phyloP scores from a whole-genome alignment of 37 sponge, comb jelly and placozoan genomes.

The Corticium candelabrum region DNA sequence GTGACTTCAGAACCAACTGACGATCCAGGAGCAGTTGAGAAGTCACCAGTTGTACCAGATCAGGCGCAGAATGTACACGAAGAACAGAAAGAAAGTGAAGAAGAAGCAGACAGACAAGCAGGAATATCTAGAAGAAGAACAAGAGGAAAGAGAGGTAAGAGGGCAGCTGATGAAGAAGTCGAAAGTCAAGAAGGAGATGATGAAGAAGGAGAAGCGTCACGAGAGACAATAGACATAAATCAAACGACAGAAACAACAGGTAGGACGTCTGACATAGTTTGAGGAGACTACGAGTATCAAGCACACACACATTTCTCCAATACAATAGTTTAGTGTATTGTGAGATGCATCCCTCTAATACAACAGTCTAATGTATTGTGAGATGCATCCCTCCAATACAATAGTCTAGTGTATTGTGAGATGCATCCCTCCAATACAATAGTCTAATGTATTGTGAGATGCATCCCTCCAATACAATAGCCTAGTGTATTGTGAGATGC shows the following conservation, averaged over 20 bases:
- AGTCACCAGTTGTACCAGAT: background rate
- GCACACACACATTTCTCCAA: background rate
- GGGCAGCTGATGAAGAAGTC: slow-evolving; percentile 5
- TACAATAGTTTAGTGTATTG: background rate
- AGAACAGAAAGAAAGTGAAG: slow-evolving; percentile 9
- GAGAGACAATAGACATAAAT: slow-evolving; percentile 11
- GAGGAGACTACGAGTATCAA: background rate
- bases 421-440: no score
- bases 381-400: no score
- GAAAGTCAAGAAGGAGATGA: slow-evolving; percentile 8
- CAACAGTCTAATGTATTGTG: no score
- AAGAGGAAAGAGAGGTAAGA: background rate
- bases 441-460: no score
- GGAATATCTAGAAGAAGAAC: background rate
- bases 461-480: no score
- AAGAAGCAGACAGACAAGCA: background rate
- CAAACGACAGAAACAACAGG: background rate
- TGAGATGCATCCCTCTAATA: no score
- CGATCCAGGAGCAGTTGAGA: slow-evolving; percentile 3
- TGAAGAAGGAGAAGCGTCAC: slow-evolving; percentile 9
- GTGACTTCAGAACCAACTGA: background rate
- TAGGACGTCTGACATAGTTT: background rate
- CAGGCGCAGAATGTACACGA: slow-evolving; percentile 7
- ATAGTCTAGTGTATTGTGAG: no score
- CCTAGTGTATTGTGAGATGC: no score